A percentile compares a stretch with the other conserved stretches of the same genome.
phyloP scores from a whole-genome alignment of 2,113 vertebrate species.

The Parus major region DNA sequence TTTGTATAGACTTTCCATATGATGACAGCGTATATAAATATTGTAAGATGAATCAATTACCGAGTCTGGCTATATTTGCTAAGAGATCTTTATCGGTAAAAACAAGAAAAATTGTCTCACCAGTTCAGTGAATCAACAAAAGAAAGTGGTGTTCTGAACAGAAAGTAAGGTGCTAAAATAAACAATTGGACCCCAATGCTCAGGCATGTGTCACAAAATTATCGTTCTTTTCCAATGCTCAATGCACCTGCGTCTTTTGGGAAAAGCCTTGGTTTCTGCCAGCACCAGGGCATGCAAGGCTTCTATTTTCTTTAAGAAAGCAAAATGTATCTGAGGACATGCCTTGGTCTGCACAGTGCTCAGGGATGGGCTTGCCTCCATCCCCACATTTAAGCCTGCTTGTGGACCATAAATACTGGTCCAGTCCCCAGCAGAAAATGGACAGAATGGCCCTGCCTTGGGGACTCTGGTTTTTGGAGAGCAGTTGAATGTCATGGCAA shows the following conservation, averaged over 20 bases:
- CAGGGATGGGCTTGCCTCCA: background rate
- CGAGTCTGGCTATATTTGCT: background rate
- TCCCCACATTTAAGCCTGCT: background rate
- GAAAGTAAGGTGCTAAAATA: background rate
- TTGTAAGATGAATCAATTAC: background rate
- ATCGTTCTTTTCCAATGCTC: background rate
- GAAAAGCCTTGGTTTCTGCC: background rate
- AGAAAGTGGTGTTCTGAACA: background rate
- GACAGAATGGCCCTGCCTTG: background rate
- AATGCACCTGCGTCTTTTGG: background rate
- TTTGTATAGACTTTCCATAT: background rate
- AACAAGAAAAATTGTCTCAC: background rate
- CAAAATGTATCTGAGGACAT: background rate
- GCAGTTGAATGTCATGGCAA: background rate
- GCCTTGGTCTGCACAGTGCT: background rate
- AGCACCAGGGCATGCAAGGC: background rate
- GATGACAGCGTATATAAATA: background rate
- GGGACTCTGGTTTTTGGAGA: background rate
- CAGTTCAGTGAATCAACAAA: background rate
- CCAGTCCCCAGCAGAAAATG: background rate
- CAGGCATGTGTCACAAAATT: background rate
- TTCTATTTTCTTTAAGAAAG: background rate
- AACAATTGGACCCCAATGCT: background rate
- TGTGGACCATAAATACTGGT: fast-evolving
- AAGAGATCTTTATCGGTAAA: background rate